Conservation (phyloP, 1,140 invertebrate genomes). For the Daktulosphaira vitifoliae region DNA sequence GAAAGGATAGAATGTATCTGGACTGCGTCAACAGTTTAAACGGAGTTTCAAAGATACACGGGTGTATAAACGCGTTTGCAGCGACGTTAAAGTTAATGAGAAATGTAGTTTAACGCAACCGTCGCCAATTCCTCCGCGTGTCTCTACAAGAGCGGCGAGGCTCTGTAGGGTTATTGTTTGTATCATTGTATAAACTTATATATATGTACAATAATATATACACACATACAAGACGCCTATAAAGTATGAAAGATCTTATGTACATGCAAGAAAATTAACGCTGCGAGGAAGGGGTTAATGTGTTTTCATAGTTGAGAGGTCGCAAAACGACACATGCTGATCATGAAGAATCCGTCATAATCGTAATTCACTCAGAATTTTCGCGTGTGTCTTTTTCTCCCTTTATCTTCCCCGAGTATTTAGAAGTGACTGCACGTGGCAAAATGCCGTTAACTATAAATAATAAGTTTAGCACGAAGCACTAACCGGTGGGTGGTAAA, state of each 20-base stretch:
- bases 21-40: constrained; percentile 18
- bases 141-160: no score
- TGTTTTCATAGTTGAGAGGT: neutral
- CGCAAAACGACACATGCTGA: neutral
- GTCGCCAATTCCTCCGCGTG: no score
- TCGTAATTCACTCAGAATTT: constrained; percentile 9
- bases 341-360: constrained; percentile 19
- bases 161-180: no score
- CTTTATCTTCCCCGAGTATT: no score
- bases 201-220: no score
- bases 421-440: neutral
- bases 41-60: neutral
- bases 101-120: constrained; percentile 13
- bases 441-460: constrained; percentile 8
- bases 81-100: constrained; percentile 22
- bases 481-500: no score
- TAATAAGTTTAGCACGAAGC: constrained; percentile 7
- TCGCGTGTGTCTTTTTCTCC: no score
- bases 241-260: no score
- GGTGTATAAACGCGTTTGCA: no score
- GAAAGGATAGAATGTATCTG: constrained; percentile 3
- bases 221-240: no score
- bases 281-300: neutral
- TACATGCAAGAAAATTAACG: no score
- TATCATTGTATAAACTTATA: no score